Evolutionary conservation across 2,113 vertebrate species (phyloP).

Genomic region (Xenopus tropicalis): UCB_Xtro_10.0 CM004446.2:71058001-71058500

Average conservation of each 20-base stretch:
- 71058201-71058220: conserved; percentile 42
- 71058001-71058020: background rate
- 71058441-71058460: conserved; percentile 99
- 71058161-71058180: background rate
- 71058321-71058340: conserved; percentile 99
- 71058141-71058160: background rate
- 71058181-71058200: background rate
- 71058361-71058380: conserved; percentile 99
- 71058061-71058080: background rate
- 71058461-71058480: conserved; percentile 99
- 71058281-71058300: conserved; percentile 94
- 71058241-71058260: conserved; percentile 59
- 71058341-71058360: conserved; percentile 99
- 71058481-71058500: conserved; percentile 99
- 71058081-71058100: background rate
- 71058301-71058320: conserved; percentile 99
- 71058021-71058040: background rate
- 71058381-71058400: conserved; percentile 99
- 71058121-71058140: background rate
- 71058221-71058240: conserved; percentile 29
- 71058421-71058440: conserved; percentile 99
- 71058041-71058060: background rate
- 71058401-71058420: conserved; percentile 99
- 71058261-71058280: conserved; percentile 60
- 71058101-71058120: background rate